Conservation (phyloP, 37 sponge, comb jelly and placozoan species). For the Aplysina aerophoba region DNA sequence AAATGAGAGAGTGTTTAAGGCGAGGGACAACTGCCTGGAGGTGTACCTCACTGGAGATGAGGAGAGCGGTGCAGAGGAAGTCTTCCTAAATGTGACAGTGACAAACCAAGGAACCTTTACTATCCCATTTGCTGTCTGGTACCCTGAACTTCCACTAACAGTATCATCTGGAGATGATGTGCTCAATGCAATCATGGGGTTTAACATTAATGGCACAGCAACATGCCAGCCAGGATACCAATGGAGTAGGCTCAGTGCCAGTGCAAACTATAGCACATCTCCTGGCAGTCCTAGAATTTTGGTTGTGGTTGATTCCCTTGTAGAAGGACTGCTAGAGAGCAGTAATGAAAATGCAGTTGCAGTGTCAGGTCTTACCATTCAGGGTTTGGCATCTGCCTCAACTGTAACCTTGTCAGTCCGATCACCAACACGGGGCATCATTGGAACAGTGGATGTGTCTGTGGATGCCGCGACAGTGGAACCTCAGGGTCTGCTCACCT, state of each 20-base stretch:
- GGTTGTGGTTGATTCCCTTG: slow-evolving; percentile 52
- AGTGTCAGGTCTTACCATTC: slow-evolving; percentile 19
- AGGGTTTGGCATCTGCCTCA: slow-evolving; percentile 31
- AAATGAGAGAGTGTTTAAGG: background rate
- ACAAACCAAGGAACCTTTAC: background rate
- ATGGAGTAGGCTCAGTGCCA: slow-evolving; percentile 27
- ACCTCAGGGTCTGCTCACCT: background rate
- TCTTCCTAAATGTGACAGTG: slow-evolving; percentile 10
- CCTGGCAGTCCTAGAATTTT: background rate
- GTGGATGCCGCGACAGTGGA: slow-evolving; percentile 4
- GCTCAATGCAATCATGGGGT: slow-evolving; percentile 51
- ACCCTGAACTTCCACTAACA: slow-evolving; percentile 49
- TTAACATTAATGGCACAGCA: background rate
- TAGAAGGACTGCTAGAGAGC: slow-evolving; percentile 3
- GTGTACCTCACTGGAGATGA: background rate
- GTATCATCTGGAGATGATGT: slow-evolving; percentile 25
- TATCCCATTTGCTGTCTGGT: slow-evolving; percentile 59
- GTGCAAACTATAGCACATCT: slow-evolving; percentile 42
- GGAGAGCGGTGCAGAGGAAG: background rate
- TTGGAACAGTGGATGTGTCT: slow-evolving; percentile 24
- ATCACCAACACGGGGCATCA: background rate
- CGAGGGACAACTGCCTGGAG: too few relatives aligned
- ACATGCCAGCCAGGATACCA: slow-evolving; percentile 52
- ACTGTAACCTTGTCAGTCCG: slow-evolving; percentile 17
- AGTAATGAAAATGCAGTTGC: background rate